These are phyloP conservation scores for Cosmia pyralina DNA, from an alignment of 2,888 invertebrate species.

Conservation along the genomic window DNA sequence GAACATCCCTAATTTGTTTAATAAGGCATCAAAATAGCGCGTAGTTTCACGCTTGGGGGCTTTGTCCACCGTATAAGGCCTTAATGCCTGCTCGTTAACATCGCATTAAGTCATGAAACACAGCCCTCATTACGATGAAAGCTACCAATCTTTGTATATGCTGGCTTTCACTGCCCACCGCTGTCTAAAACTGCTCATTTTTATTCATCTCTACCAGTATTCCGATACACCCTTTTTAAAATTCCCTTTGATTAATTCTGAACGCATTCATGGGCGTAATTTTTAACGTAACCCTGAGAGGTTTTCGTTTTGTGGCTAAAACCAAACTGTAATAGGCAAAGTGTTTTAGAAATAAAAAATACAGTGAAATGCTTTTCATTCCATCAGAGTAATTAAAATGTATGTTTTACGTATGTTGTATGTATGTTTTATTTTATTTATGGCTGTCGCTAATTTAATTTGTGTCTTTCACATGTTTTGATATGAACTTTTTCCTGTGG, in stretches of 20 bases:
- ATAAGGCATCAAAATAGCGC: slow-evolving; percentile 62
- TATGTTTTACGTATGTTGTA: no score
- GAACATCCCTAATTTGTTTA: slow-evolving; percentile 49
- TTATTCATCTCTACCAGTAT: slow-evolving; percentile 50
- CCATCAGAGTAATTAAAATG: slow-evolving; percentile 50
- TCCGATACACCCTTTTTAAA: slow-evolving; percentile 52
- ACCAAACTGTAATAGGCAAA: no score
- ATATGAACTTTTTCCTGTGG: background rate
- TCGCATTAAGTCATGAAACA: slow-evolving; percentile 72
- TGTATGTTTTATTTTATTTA: slow-evolving; percentile 50
- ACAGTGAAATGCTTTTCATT: slow-evolving; percentile 51
- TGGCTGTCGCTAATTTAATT: slow-evolving; percentile 28
- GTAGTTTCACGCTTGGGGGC: slow-evolving; percentile 55
- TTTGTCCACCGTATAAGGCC: slow-evolving; percentile 63
- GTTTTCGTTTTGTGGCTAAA: no score
- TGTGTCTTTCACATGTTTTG: slow-evolving; percentile 7
- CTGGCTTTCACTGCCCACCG: slow-evolving; percentile 41
- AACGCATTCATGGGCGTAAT: slow-evolving; percentile 49
- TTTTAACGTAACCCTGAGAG: background rate
- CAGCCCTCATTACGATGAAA: slow-evolving; percentile 65
- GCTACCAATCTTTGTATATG: slow-evolving; percentile 64
- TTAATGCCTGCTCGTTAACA: slow-evolving; percentile 72
- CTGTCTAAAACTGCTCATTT: slow-evolving; percentile 52
- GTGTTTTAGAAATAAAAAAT: no score
- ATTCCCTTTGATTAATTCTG: slow-evolving; percentile 44